These are phyloP conservation scores for Mamestra configurata DNA, from an alignment of 1,140 invertebrate species.

Conservation along the genomic window DNA sequence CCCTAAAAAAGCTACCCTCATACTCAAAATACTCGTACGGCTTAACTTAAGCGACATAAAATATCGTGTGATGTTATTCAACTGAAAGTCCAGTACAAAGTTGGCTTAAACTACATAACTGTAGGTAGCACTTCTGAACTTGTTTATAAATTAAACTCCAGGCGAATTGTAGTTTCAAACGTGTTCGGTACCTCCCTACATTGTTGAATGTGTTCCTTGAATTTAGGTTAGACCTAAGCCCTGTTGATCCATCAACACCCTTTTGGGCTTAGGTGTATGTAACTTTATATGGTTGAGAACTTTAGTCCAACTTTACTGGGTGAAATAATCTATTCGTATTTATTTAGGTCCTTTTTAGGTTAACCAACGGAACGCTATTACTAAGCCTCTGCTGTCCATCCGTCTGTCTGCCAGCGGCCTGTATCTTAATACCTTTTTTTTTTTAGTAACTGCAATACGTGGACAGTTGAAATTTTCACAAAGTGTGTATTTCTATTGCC, in stretches of 20 bases:
- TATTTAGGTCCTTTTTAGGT: too few species aligned
- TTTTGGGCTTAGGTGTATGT: constrained; percentile 2
- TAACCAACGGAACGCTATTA: too few species aligned
- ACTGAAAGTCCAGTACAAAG: not conserved
- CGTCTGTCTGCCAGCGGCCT: too few species aligned
- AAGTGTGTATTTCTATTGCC: too few species aligned
- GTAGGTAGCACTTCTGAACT: constrained; percentile 11
- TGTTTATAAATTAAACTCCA: constrained; percentile 9
- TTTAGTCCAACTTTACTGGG: constrained; percentile 9
- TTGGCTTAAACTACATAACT: not conserved
- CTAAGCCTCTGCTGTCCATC: too few species aligned
- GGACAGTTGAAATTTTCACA: too few species aligned
- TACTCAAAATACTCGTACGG: too few species aligned
- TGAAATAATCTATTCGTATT: not conserved
- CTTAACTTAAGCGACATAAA: not conserved
- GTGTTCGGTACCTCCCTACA: not conserved
- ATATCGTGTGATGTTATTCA: not conserved
- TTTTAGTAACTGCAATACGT: too few species aligned
- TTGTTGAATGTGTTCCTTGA: constrained; percentile 10
- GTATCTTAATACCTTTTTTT: too few species aligned
- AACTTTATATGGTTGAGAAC: constrained; percentile 12
- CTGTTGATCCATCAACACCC: constrained; percentile 6
- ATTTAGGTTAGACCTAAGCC: not conserved
- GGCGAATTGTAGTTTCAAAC: constrained; percentile 14
- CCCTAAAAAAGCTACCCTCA: too few species aligned